Evolutionary conservation across 92 coral and sea anemone species (phyloP).

Genomic region (Chrysogorgia sp.): DNA sequence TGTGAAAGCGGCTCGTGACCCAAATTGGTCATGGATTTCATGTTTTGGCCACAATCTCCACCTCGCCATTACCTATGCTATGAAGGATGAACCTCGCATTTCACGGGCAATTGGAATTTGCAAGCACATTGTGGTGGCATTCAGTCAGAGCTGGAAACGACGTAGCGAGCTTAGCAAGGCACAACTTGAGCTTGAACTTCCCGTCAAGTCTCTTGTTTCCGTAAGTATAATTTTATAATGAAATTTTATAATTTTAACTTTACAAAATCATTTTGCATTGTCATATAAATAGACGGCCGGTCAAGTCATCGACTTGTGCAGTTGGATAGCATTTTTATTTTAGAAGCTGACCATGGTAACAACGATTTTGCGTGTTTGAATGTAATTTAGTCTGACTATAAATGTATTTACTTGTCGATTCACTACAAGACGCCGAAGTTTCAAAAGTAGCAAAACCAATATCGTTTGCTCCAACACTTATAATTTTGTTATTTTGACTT

Average conservation of each 20-base stretch:
- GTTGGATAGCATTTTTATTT: not conserved
- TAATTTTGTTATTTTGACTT: slow-evolving; percentile 15
- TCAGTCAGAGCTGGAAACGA: slow-evolving; percentile 37
- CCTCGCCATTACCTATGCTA: slow-evolving; percentile 27
- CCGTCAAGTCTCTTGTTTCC: too few species aligned
- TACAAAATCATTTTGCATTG: not conserved
- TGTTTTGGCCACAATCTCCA: too few species aligned
- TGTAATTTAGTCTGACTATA: not conserved
- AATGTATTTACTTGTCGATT: not conserved
- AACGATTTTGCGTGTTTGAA: not conserved
- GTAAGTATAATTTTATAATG: slow-evolving; percentile 10
- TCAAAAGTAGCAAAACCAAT: not conserved
- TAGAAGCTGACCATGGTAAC: not conserved
- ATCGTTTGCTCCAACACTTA: slow-evolving; percentile 8
- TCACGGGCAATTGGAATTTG: slow-evolving; percentile 39
- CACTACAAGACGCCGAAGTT: not conserved
- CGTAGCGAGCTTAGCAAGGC: slow-evolving; percentile 28
- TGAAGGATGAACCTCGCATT: slow-evolving; percentile 35
- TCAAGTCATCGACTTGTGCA: not conserved
- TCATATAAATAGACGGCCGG: not conserved
- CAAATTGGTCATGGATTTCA: slow-evolving; percentile 5
- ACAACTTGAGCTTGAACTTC: slow-evolving; percentile 31
- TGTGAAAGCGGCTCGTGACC: too few species aligned
- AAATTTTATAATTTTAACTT: not conserved
- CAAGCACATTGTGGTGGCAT: slow-evolving; percentile 17